These are phyloP conservation scores for Dascillus cervinus DNA, from an alignment of 2,888 invertebrate species.

Conservation along the genomic window DNA sequence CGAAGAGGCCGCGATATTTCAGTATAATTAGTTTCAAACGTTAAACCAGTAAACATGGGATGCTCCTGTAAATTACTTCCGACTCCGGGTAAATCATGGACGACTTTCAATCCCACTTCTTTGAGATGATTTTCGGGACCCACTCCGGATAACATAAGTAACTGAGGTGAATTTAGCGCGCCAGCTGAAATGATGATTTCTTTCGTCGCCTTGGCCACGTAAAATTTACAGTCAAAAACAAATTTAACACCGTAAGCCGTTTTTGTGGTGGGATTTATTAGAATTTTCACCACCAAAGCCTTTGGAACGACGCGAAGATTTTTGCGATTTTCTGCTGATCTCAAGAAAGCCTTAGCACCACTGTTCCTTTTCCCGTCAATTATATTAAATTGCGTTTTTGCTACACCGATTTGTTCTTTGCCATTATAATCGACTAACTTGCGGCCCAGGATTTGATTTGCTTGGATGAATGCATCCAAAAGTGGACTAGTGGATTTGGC, in stretches of 20 bases:
- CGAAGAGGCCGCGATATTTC: too few species aligned
- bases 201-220: conserved; percentile 50
- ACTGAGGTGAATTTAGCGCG: conserved; percentile 71
- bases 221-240: conserved; percentile 48
- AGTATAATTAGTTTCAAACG: conserved; percentile 49
- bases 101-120: conserved; percentile 39
- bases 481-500: too few species aligned
- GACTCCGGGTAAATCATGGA: conserved; percentile 47
- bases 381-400: conserved; percentile 4
- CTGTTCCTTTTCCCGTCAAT: conserved; percentile 50
- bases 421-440: conserved; percentile 7
- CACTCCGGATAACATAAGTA: conserved; percentile 60
- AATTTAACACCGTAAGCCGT: conserved; percentile 60
- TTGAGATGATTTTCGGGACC: conserved; percentile 54
- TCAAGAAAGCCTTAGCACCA: conserved; percentile 54
- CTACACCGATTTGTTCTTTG: conserved; percentile 8
- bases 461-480: conserved; percentile 53
- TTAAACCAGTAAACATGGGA: conserved; percentile 57
- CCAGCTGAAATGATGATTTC: conserved; percentile 72
- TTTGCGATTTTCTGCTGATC: conserved; percentile 51
- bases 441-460: conserved; percentile 4
- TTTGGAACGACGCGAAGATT: conserved; percentile 62
- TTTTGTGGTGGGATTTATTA: conserved; percentile 53
- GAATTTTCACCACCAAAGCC: conserved; percentile 56
- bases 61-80: conserved; percentile 49